phyloP scores from a whole-genome alignment of 2,888 invertebrate species.

The Octodonta nipae region DNA sequence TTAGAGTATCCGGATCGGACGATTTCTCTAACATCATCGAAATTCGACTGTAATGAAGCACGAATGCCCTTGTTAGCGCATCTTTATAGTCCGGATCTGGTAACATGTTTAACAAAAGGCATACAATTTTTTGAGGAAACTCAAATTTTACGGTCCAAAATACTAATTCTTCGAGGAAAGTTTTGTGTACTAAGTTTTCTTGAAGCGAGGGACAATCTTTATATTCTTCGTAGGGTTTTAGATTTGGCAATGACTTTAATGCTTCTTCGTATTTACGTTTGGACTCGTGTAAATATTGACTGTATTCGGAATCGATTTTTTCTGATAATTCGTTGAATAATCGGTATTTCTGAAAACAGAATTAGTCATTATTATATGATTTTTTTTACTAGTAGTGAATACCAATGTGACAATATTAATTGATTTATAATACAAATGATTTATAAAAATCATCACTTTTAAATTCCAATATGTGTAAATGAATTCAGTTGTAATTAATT shows the following conservation, averaged over 20 bases:
- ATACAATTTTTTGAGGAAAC: constrained; percentile 92
- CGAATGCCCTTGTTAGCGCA: constrained; percentile 84
- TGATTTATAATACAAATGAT: too few relatives aligned
- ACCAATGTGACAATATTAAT: too few relatives aligned
- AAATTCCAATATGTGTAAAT: too few relatives aligned
- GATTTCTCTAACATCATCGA: constrained; percentile 80
- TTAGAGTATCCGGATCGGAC: constrained; percentile 76
- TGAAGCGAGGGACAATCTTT: constrained; percentile 69
- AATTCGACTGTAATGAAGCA: constrained; percentile 89
- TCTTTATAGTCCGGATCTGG: constrained; percentile 93
- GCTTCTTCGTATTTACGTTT: constrained; percentile 68
- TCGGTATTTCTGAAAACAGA: constrained; percentile 50
- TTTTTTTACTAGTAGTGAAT: too few relatives aligned
- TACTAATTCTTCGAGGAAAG: constrained; percentile 85
- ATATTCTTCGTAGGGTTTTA: constrained; percentile 60
- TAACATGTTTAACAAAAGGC: constrained; percentile 84
- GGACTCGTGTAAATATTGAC: constrained; percentile 58
- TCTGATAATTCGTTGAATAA: constrained; percentile 53
- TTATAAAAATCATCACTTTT: too few relatives aligned
- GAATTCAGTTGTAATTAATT: too few relatives aligned
- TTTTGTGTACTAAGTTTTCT: constrained; percentile 65
- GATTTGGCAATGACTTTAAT: constrained; percentile 58
- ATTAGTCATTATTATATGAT: not conserved
- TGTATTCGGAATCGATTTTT: constrained; percentile 52
- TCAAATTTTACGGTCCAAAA: constrained; percentile 97